Evolutionary conservation across 2,113 vertebrate species (phyloP).

Genomic region (Rostratula benghalensis): DNA sequence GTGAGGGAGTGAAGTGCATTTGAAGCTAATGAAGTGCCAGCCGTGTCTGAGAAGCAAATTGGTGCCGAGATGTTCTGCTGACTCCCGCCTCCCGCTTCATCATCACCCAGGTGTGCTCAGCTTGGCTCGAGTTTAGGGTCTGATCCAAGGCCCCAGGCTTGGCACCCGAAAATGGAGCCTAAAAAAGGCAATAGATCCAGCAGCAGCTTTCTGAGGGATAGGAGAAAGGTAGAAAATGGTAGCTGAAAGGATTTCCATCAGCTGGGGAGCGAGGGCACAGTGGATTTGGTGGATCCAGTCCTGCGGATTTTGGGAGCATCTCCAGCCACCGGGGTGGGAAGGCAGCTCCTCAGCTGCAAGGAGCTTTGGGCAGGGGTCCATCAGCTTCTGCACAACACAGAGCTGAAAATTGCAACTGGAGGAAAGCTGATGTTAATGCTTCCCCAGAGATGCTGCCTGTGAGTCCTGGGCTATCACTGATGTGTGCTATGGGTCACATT

Average conservation of each 20-base stretch:
- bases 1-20: slow-evolving; percentile 1
- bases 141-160: background rate
- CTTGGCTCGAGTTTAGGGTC: background rate
- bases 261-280: background rate
- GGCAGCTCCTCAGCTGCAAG: background rate
- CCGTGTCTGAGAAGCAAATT: slow-evolving; percentile 29
- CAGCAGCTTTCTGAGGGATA: rapidly evolving
- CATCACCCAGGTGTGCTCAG: background rate
- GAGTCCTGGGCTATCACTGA: background rate
- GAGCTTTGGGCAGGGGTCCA: rapidly evolving
- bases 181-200: background rate
- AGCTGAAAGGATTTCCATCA: background rate
- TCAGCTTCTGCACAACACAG: background rate
- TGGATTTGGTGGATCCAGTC: background rate
- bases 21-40: slow-evolving; percentile 45
- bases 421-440: background rate
- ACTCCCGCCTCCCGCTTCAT: slow-evolving; percentile 1
- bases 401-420: background rate
- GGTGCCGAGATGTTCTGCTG: background rate
- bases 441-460: background rate
- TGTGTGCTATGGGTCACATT: rapidly evolving
- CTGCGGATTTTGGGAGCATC: background rate
- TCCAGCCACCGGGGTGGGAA: background rate
- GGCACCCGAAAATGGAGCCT: background rate
- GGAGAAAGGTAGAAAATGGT: background rate